A percentile compares a stretch with the other conserved stretches of the same genome.
phyloP scores from a whole-genome alignment of 2,113 vertebrate genomes.

The Charina bottae region DNA sequence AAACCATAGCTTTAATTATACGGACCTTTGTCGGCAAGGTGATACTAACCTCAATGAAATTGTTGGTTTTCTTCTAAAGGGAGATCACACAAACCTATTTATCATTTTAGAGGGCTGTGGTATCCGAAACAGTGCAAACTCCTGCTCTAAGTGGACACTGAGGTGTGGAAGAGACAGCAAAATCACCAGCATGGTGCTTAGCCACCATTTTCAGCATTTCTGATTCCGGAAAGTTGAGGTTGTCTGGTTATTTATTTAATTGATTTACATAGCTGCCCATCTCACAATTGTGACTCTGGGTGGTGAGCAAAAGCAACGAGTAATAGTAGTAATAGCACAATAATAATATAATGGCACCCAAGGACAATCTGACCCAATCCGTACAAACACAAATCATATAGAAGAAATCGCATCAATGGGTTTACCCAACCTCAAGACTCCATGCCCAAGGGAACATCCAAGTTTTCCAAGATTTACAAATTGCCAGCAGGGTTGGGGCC shows the following conservation, averaged over 20 bases:
- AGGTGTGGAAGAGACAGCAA: background rate
- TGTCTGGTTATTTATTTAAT: background rate
- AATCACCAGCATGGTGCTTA: background rate
- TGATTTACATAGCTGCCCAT: background rate
- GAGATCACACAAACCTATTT: background rate
- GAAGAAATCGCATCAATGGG: background rate
- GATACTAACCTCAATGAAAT: background rate
- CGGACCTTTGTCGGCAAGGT: no score
- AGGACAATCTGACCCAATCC: background rate
- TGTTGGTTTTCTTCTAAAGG: background rate
- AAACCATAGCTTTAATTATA: no score
- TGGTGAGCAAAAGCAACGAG: background rate
- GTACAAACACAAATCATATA: background rate
- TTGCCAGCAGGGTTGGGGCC: background rate
- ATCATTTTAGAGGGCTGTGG: background rate
- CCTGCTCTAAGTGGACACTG: background rate
- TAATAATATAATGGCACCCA: background rate
- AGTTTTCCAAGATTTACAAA: background rate
- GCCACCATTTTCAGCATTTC: background rate
- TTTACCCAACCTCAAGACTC: background rate
- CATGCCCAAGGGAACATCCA: background rate
- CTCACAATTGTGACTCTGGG: background rate
- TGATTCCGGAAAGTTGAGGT: background rate
- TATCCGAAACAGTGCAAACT: background rate
- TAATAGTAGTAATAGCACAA: background rate